These are phyloP conservation scores for Phalloptychus januarius DNA, from an alignment of 2,797 vertebrate species.

Conservation along the genomic window DNA sequence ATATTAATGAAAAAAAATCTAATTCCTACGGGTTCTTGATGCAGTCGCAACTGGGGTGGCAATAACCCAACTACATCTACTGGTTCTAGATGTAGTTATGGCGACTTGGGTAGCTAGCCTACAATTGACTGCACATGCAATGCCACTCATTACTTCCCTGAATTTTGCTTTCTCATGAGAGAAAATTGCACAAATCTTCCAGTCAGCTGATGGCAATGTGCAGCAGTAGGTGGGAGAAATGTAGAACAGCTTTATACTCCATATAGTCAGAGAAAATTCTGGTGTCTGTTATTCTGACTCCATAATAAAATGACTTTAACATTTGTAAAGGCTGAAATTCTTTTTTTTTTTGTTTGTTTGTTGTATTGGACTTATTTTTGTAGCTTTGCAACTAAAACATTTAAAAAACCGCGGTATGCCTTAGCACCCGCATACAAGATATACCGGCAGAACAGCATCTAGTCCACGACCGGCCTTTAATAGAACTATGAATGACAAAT, in stretches of 20 bases:
- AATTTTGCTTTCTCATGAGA: background rate
- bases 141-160: background rate
- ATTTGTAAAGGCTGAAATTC: background rate
- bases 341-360: background rate
- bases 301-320: background rate
- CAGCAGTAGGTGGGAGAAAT: background rate
- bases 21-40: background rate
- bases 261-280: background rate
- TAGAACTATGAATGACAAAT: background rate
- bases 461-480: background rate
- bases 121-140: background rate
- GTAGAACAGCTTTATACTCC: background rate
- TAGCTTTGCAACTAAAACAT: background rate
- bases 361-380: background rate
- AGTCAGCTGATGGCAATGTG: constrained; percentile 1
- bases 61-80: background rate
- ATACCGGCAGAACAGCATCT: background rate
- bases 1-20: background rate
- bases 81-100: background rate
- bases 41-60: background rate
- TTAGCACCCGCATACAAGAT: background rate
- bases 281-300: background rate
- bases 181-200: background rate
- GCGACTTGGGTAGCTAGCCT: background rate
- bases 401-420: background rate